A percentile compares a stretch with the other conserved stretches of the same genome.
These are phyloP conservation scores for Acromyrmex heyeri DNA, from an alignment of 1,140 invertebrate genomes.

Conservation along the genomic window DNA sequence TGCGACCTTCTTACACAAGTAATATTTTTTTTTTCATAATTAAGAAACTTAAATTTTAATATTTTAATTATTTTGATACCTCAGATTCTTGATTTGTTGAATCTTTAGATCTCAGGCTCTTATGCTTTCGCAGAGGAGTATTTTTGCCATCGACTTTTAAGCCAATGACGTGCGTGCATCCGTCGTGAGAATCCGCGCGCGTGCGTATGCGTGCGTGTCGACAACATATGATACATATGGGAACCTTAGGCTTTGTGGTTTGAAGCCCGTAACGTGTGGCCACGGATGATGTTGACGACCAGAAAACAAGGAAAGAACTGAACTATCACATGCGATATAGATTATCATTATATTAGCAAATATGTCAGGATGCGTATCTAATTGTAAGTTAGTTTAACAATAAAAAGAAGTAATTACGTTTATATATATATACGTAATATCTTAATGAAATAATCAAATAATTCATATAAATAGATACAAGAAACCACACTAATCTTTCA, in stretches of 20 bases:
- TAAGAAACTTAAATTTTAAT: neutral
- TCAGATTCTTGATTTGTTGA: neutral
- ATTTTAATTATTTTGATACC: neutral
- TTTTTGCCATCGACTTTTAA: conserved; percentile 65
- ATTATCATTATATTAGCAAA: conserved; percentile 27
- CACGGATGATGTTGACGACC: conserved; percentile 47
- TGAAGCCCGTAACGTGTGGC: conserved; percentile 85
- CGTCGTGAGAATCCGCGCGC: conserved; percentile 75
- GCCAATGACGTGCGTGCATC: conserved; percentile 65
- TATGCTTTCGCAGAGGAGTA: neutral
- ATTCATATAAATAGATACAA: neutral
- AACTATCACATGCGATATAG: conserved; percentile 24
- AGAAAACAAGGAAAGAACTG: conserved; percentile 22
- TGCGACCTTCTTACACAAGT: neutral
- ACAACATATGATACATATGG: conserved; percentile 87
- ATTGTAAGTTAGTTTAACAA: neutral
- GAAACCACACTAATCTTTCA: neutral
- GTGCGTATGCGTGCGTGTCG: conserved; percentile 76
- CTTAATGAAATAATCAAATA: conserved; percentile 19
- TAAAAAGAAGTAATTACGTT: neutral
- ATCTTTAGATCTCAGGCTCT: neutral
- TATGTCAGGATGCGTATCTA: neutral
- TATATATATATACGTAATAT: neutral
- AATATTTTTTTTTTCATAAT: neutral
- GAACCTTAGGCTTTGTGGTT: conserved; percentile 86